These are phyloP conservation scores for Clarias magur DNA, from an alignment of 2,113 vertebrate species.

Conservation along the genomic window DNA sequence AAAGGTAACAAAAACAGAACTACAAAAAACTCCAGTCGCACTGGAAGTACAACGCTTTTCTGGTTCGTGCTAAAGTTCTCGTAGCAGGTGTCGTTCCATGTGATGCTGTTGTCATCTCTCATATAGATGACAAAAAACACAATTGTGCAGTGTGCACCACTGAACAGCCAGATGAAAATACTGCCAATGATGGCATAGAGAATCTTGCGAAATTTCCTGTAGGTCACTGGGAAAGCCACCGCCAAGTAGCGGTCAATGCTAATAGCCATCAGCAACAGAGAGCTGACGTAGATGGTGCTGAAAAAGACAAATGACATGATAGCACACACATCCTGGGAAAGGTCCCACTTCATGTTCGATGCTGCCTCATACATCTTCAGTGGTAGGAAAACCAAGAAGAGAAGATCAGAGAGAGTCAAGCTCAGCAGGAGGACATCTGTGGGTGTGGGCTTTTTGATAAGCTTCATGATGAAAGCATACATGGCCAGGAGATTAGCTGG, in stretches of 20 bases:
- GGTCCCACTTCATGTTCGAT: constrained; percentile 53
- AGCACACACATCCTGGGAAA: constrained; percentile 64
- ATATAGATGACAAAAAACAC: constrained; percentile 64
- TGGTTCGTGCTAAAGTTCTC: constrained; percentile 67
- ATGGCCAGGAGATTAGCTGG: constrained; percentile 74
- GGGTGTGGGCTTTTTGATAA: constrained; percentile 54
- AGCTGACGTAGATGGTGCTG: constrained; percentile 78
- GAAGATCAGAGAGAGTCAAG: constrained; percentile 69
- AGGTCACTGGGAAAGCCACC: constrained; percentile 69
- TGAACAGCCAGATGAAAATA: constrained; percentile 67
- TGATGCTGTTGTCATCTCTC: background rate
- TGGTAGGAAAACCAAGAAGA: constrained; percentile 74
- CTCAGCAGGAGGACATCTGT: constrained; percentile 74
- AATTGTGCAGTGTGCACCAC: constrained; percentile 71
- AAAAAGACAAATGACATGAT: constrained; percentile 70
- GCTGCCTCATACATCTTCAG: constrained; percentile 72
- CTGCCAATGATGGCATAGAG: constrained; percentile 43
- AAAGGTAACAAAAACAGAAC: constrained; percentile 73
- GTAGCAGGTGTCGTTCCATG: constrained; percentile 64
- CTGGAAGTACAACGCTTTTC: constrained; percentile 65
- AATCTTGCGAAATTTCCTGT: constrained; percentile 59
- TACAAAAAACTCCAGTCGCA: constrained; percentile 72
- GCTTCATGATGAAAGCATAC: constrained; percentile 62
- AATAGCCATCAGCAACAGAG: constrained; percentile 71
- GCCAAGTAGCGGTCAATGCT: constrained; percentile 74